Percentiles rank a stretch among this genome's conserved stretches.
These are phyloP conservation scores for Dicrurus megarhynchus DNA, from an alignment of 2,113 vertebrate genomes.

Conservation along the genomic window DNA sequence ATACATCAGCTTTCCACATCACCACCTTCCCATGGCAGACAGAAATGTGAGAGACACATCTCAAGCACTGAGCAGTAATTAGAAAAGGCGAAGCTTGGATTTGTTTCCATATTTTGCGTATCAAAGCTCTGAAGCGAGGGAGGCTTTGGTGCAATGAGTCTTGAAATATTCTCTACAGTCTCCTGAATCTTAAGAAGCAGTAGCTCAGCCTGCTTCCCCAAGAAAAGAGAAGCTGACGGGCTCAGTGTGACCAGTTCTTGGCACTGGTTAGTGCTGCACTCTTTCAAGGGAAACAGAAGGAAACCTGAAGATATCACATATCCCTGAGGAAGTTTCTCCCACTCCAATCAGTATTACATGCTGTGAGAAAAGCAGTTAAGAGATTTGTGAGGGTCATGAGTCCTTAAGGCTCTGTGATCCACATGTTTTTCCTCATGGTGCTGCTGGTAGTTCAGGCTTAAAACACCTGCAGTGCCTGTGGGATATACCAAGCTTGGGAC, in stretches of 20 bases:
- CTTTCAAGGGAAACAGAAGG: background rate
- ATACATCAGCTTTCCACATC: conserved; percentile 62
- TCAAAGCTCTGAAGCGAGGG: conserved; percentile 31
- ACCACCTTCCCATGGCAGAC: conserved; percentile 59
- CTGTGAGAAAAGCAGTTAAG: background rate
- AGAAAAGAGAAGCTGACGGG: background rate
- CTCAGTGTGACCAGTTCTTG: background rate
- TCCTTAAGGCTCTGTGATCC: background rate
- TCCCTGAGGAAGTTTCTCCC: background rate
- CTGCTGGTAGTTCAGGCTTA: background rate
- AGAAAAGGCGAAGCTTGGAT: conserved; percentile 40
- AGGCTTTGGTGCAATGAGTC: conserved; percentile 32
- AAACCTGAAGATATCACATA: background rate
- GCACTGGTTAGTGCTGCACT: background rate
- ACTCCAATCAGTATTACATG: background rate
- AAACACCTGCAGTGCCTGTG: background rate
- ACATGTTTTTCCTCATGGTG: fast-evolving
- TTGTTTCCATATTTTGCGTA: conserved; percentile 37
- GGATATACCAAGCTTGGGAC: background rate
- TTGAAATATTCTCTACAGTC: conserved; percentile 11
- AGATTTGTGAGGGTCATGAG: background rate
- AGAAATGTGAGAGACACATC: conserved; percentile 57
- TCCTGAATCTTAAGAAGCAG: background rate
- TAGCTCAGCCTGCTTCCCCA: background rate
- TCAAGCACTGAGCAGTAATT: conserved; percentile 56